A percentile compares a stretch with the other conserved stretches of the same genome.
Evolutionary conservation across 2,113 vertebrate genomes (phyloP).

Genomic region (Urocolius indicus): DNA sequence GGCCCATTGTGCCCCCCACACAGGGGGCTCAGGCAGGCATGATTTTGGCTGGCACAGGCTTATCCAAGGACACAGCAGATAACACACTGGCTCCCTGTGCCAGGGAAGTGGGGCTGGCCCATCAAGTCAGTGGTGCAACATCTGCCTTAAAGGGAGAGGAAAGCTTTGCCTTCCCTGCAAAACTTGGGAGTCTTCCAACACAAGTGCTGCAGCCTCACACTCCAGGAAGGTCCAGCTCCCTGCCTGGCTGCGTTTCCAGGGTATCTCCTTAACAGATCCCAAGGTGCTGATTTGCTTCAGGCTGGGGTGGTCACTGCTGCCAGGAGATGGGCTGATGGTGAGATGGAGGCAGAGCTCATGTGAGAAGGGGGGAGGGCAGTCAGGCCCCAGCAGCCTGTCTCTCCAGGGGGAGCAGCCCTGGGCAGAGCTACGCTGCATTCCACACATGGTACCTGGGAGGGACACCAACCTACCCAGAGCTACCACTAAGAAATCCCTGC

Average conservation of each 20-base stretch:
- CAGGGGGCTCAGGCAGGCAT: not conserved
- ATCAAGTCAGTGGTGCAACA: not conserved
- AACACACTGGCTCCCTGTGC: fast-evolving
- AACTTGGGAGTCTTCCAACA: not conserved
- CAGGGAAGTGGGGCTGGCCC: not conserved
- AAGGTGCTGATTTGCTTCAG: not conserved
- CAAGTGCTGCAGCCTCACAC: fast-evolving
- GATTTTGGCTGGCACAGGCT: not conserved
- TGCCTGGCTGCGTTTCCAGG: not conserved
- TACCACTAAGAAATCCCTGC: fast-evolving
- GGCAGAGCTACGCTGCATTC: not conserved
- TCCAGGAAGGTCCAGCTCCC: not conserved
- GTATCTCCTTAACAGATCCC: not conserved
- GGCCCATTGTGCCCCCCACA: not conserved
- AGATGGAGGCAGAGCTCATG: not conserved
- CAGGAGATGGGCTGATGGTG: not conserved
- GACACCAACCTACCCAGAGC: not conserved
- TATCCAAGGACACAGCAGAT: not conserved
- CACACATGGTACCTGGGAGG: fast-evolving
- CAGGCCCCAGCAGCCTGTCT: not conserved
- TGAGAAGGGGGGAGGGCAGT: not conserved
- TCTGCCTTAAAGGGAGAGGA: not conserved
- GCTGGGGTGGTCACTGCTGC: not conserved
- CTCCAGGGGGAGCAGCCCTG: not conserved
- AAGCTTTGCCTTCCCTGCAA: not conserved